Evolutionary conservation across 2,797 vertebrate genomes (phyloP), one percentile per base, ranked within the genome.

Genomic region (Pagetopsis macropterus): DNA sequence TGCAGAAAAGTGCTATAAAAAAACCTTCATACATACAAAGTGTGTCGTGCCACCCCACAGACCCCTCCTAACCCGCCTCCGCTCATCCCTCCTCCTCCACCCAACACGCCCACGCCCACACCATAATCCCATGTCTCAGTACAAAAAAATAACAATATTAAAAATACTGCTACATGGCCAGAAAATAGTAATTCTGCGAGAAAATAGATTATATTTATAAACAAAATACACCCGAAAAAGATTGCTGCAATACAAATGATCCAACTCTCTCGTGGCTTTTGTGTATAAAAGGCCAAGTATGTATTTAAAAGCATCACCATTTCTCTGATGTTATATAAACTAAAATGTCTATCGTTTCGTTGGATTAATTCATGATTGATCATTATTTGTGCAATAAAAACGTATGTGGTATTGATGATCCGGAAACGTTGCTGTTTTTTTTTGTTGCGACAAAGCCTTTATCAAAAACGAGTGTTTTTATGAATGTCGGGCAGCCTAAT

Each of bases 1-100:
- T 95, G 95, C 95, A 95, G 95, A 95, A 92, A 95, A 95, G 94
- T 94, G 94, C 95, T 95, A 94, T 94, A 94, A 94, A 94, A 94
- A 93, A 93, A 94, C 92, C 91, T 94, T 95, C 94, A 93, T 94
- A 94, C 93, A 94, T 95, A 95, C 93, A 95, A 95, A 95, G 94
- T 94, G 95, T 95, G 95, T 95, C 94, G 94, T 95, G 94, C 95
- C 94, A 94, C 90, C 94, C 94, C 92, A 92, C 93, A 92, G 83
- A 92, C 91, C 92, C 91, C 91, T 90, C 90, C 89, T 87, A 85
- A 88, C 83, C 91, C 87, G 88, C 91, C 91, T 87, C 88, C 87
- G 88, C 88, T 89, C 88, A 88, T 84, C 87, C 90, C 90, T 90
- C 88, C 90, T 87, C 89, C 92, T 87, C 87, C 88, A 87, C 86